Evolutionary conservation across 2,797 vertebrate species (phyloP), one percentile per base, ranked within the genome.

Genomic region (Sebastes minor): DNA sequence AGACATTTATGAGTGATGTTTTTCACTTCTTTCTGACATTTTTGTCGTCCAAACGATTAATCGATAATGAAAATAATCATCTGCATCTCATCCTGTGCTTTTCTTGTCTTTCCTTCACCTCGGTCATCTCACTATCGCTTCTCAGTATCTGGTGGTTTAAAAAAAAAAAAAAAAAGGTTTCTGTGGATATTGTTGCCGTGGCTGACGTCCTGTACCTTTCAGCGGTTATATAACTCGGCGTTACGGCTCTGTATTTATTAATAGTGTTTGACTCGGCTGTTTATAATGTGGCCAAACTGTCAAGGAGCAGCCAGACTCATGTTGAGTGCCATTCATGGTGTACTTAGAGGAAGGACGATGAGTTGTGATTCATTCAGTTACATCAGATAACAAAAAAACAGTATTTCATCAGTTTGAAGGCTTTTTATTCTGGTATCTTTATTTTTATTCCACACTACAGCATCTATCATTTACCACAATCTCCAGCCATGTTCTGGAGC

Each of bases 211-310:
- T 70, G 74, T 61, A 67, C 59, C 46, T 76, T 82, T 81, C 27
- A 23, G 18, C 68, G 20, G 53, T 69, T 49, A 38, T 71, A 25
- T 76, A 80, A 64, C 61, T 62, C 28, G 25, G 86, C 61, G 38
- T 85, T 56, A 53, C 53, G 18, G 65, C 57, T 64, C 63, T 81
- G 67, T 75, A 28, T 90, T 88, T 80, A 78, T 81, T 83, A 28
- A 22, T 56, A 57, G 63, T 77, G 38, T 87, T 70, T 67, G 52
- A 86, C 49, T 70, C 23, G 81, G 71, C 53, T 86, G 65, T 79
- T 71, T 59, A 10, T 59, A 11, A 55, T 8, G 77, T 80, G 74
- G 73, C 61, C 66, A 82, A 85, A 59, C 76, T 79, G 42, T 76
- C n/a, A 30, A 49, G 42, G 71, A 73, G 56, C 60, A 28, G 35